Conservation (phyloP, 2,888 invertebrate species). For the Kuschelorhynchus macadamiae region DNA sequence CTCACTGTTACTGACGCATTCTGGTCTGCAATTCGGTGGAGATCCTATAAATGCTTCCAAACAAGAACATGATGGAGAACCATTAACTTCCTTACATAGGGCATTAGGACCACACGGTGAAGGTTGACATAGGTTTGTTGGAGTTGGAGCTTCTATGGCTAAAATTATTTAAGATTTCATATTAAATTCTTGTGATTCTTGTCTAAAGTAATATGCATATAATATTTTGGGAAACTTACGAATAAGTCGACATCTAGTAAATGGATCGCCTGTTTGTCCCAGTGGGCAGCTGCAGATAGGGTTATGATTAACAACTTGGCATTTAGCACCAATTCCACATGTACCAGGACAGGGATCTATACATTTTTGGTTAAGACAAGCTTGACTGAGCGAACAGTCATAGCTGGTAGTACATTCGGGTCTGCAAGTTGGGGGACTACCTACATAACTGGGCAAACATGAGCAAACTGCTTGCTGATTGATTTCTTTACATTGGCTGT, state of each 20-base stretch:
- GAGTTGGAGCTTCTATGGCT: constrained; percentile 61
- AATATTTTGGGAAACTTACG: constrained; percentile 63
- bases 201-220: neutral
- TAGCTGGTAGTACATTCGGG: constrained; percentile 86
- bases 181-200: neutral
- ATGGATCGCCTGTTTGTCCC: constrained; percentile 76
- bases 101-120: constrained; percentile 79
- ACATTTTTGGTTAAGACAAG: constrained; percentile 86
- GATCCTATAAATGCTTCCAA: constrained; percentile 74
- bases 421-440: constrained; percentile 79
- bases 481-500: constrained; percentile 81
- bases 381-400: constrained; percentile 82
- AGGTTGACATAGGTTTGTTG: constrained; percentile 75
- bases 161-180: constrained; percentile 38
- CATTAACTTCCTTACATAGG: constrained; percentile 75
- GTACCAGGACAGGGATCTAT: constrained; percentile 87
- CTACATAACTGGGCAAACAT: constrained; percentile 67
- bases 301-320: constrained; percentile 83
- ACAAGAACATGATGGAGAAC: constrained; percentile 78
- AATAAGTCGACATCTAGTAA: constrained; percentile 65
- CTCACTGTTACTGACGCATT: constrained; percentile 79
- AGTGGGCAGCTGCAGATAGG: constrained; percentile 74
- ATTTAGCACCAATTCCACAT: constrained; percentile 83
- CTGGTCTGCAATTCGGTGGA: constrained; percentile 78
- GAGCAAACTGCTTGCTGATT: constrained; percentile 71